These are phyloP conservation scores for Apus apus DNA, from an alignment of 2,113 vertebrate genomes.

Conservation along the genomic window DNA sequence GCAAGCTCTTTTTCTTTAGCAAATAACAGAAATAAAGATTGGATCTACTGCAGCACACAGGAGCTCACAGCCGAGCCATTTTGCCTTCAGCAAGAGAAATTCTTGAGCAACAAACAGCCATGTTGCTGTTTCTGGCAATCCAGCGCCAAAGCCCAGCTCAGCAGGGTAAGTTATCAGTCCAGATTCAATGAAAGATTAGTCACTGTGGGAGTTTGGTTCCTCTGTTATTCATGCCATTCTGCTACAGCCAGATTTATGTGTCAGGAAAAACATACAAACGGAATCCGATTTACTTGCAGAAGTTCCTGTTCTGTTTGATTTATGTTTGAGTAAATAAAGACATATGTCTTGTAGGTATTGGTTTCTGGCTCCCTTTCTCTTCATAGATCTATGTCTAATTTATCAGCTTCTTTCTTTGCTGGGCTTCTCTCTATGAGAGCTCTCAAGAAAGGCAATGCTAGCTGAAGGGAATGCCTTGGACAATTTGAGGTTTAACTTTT, in stretches of 20 bases:
- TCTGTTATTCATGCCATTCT: slow-evolving; percentile 79
- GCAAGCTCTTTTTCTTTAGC: background rate
- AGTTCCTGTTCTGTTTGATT: slow-evolving; percentile 79
- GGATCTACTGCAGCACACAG: background rate
- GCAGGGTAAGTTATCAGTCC: slow-evolving; percentile 72
- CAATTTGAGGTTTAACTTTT: background rate
- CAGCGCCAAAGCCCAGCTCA: slow-evolving; percentile 30
- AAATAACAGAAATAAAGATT: background rate
- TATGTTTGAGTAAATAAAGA: slow-evolving; percentile 81
- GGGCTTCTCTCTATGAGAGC: background rate
- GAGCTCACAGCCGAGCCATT: background rate
- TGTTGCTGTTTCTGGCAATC: background rate
- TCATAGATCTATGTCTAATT: slow-evolving; percentile 55
- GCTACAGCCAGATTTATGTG: slow-evolving; percentile 81
- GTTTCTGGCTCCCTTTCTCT: slow-evolving; percentile 61
- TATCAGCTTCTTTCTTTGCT: slow-evolving; percentile 67
- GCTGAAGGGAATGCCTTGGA: background rate
- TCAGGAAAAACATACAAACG: slow-evolving; percentile 85
- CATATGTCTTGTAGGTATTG: slow-evolving; percentile 75
- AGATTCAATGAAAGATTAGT: slow-evolving; percentile 72
- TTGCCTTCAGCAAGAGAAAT: background rate
- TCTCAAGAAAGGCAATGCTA: background rate
- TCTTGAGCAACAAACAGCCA: fast-evolving
- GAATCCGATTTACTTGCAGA: slow-evolving; percentile 80
- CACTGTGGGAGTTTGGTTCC: slow-evolving; percentile 74